Percentiles rank a stretch among this genome's conserved stretches.
Evolutionary conservation across 2,888 invertebrate species (phyloP).

Genomic region (Philhelius pedissequus): DNA sequence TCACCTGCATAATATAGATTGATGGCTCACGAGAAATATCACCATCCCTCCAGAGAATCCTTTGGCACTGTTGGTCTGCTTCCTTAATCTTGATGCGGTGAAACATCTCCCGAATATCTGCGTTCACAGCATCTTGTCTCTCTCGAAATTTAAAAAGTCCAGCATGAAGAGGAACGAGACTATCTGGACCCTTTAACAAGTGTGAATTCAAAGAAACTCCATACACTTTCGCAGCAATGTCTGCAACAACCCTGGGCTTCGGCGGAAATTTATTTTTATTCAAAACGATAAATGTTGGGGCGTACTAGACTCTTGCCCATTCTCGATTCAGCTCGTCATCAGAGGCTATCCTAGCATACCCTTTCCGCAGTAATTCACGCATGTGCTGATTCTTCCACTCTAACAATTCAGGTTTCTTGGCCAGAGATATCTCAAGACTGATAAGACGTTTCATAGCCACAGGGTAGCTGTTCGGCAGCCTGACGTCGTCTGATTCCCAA

Average conservation of each 20-base stretch:
- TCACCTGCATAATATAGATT: no score
- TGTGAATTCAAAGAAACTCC: slow-evolving; percentile 15
- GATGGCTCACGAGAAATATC: no score
- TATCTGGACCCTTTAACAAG: neutral
- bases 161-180: no score
- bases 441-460: neutral
- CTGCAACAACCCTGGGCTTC: slow-evolving; percentile 3
- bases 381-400: slow-evolving; percentile 6
- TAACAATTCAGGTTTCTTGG: neutral
- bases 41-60: no score
- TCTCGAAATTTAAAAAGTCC: no score
- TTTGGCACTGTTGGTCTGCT: no score
- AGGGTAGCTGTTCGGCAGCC: neutral
- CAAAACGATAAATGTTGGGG: neutral
- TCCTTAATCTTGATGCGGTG: neutral
- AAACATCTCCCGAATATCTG: no score
- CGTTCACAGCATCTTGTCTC: no score
- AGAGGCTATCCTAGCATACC: neutral
- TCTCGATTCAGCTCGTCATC: neutral
- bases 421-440: neutral
- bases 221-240: neutral
- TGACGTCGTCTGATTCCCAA: neutral
- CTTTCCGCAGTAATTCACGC: neutral
- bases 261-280: slow-evolving; percentile 6
- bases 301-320: neutral